A percentile compares a stretch with the other conserved stretches of the same genome.
Conservation (phyloP, 2,888 invertebrate species). For the Nymphalis polychloros region DNA sequence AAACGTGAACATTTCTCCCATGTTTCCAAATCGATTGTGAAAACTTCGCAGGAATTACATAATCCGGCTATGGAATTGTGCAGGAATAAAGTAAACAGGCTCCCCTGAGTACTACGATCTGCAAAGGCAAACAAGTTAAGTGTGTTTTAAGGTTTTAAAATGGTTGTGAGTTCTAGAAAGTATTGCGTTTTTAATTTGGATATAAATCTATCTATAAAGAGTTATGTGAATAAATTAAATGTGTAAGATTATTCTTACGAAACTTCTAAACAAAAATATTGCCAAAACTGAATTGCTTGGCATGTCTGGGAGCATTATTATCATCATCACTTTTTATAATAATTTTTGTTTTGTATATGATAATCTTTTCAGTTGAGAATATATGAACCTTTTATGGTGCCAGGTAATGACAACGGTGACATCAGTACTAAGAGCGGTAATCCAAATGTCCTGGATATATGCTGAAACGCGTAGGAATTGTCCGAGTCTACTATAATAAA, state of each 20-base stretch:
- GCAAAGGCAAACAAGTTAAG: constrained; percentile 42
- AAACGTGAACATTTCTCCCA: constrained; percentile 96
- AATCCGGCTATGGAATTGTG: constrained; percentile 92
- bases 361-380: too few relatives aligned
- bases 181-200: too few relatives aligned
- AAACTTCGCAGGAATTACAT: constrained; percentile 95
- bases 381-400: constrained; percentile 88
- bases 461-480: constrained; percentile 95
- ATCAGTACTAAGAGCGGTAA: constrained; percentile 96
- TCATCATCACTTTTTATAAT: too few relatives aligned
- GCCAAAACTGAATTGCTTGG: too few relatives aligned
- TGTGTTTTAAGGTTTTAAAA: too few relatives aligned
- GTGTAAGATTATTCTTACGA: too few relatives aligned
- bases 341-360: too few relatives aligned
- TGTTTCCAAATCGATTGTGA: constrained; percentile 90
- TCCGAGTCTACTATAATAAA: constrained; percentile 97
- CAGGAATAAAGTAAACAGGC: constrained; percentile 96
- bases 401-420: constrained; percentile 95
- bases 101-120: constrained; percentile 90
- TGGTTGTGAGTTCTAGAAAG: too few relatives aligned
- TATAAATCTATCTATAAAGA: too few relatives aligned
- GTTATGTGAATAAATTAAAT: too few relatives aligned
- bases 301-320: too few relatives aligned
- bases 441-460: constrained; percentile 94
- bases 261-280: too few relatives aligned